Evolutionary conservation across 1,140 invertebrate species (phyloP), one percentile per base, ranked within the genome.

Genomic region (Sitophilus oryzae): DNA sequence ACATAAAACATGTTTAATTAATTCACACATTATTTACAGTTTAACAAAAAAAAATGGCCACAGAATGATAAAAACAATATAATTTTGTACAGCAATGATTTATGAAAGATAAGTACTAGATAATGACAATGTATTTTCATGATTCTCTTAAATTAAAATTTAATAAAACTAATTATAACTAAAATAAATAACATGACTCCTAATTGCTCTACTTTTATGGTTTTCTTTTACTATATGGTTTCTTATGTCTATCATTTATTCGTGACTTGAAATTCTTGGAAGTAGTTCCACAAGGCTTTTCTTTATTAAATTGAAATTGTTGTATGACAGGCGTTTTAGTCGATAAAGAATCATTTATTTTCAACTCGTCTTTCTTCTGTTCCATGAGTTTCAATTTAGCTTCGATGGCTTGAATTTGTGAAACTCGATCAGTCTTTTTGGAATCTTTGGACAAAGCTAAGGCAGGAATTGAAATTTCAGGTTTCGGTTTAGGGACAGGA

Each of bases 391-490:
- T 90, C 1, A 93, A 71, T 72, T 93, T 92, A 1, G 87, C 86
- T 71, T 93, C 89, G 55, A 93, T 92, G 1, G 88, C 88, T 64
- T 88, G 83, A 60, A 93, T 92, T 54, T 88, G 85, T 20, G 82
- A 84, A 64, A 82, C 78, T 61, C 84, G 82, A 70, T 87, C 89
- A 22, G 86, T 76, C 69, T 82, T 77, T 46, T 77, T 72, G 55
- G 83, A 81, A 38, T 79, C 79, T 61, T 87, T 86, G 14, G 82
- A 80, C 49, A 84, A 85, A 2, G 83, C 83, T 56, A 90, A 66
- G 1, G 82, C 86, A 41, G 88, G 81, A 62, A 89, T 88, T 49
- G 85, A 80, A 36, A 89, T 73, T 63, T 86, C 79, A 52, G 82
- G 81, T 69, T 87, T 88, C 15, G 81, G 77, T 69, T 83, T 86